A percentile compares a stretch with the other conserved stretches of the same genome.
Conservation (phyloP, 2,797 vertebrate species). For the Borostomias antarcticus region DNA sequence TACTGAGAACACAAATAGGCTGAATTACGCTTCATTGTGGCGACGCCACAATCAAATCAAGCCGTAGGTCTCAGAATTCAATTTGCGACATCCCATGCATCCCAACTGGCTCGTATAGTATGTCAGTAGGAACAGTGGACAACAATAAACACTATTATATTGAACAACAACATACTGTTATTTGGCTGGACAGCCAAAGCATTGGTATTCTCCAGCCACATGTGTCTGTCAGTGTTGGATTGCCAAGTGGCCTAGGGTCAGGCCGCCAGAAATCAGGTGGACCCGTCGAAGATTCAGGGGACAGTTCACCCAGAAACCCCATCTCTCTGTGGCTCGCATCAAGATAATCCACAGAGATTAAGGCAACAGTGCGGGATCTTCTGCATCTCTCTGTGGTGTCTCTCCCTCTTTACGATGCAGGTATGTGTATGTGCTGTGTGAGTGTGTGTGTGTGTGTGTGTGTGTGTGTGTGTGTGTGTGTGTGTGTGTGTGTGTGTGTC, state of each 20-base stretch:
- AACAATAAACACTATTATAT: not conserved
- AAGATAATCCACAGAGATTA: conserved; percentile 56
- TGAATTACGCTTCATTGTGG: not conserved
- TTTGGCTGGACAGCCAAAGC: not conserved
- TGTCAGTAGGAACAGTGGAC: too few relatives aligned
- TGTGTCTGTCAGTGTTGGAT: not conserved
- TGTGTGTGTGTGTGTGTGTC: conserved; percentile 16
- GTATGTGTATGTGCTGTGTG: not conserved
- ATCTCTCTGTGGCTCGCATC: conserved; percentile 49
- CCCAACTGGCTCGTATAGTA: not conserved
- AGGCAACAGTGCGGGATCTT: not conserved
- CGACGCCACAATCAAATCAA: not conserved
- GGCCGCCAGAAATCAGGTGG: conserved; percentile 37
- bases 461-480: conserved; percentile 24
- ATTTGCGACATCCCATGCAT: not conserved
- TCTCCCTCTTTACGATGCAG: not conserved
- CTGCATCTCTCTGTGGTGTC: not conserved
- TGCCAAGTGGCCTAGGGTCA: conserved; percentile 16
- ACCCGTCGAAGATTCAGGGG: conserved; percentile 38
- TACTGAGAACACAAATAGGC: not conserved
- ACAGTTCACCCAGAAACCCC: conserved; percentile 40
- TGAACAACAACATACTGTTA: not conserved
- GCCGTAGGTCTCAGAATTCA: not conserved
- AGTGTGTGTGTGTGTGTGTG: not conserved
- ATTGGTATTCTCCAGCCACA: not conserved